These are phyloP conservation scores for Ammodytes dubius DNA, from an alignment of 2,113 vertebrate genomes.

Conservation along the genomic window DNA sequence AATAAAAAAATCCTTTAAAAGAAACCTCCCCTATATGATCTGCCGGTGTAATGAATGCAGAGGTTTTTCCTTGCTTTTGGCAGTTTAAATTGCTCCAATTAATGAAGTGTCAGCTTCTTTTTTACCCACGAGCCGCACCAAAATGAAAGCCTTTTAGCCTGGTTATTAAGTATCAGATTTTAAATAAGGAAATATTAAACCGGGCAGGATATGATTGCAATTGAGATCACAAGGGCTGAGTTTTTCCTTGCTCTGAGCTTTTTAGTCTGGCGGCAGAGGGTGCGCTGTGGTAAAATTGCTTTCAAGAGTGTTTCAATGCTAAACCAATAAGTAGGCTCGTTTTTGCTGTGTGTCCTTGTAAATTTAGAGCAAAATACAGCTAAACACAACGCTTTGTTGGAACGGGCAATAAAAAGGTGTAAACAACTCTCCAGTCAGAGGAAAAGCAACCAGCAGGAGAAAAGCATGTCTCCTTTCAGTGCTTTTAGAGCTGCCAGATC, in stretches of 20 bases:
- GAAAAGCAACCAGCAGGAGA: slow-evolving; percentile 32
- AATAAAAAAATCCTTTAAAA: too few species aligned
- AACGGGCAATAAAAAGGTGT: background rate
- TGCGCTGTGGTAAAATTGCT: background rate
- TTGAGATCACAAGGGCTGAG: slow-evolving; percentile 27
- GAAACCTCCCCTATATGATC: slow-evolving; percentile 18
- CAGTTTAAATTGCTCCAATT: slow-evolving; percentile 14
- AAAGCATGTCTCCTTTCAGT: slow-evolving; percentile 35
- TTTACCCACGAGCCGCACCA: slow-evolving; percentile 5
- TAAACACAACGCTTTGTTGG: slow-evolving; percentile 14
- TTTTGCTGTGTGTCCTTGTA: slow-evolving; percentile 31
- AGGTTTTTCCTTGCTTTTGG: slow-evolving; percentile 26
- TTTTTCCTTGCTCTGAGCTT: slow-evolving; percentile 21
- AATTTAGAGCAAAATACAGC: slow-evolving; percentile 37
- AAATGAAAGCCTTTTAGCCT: slow-evolving; percentile 18
- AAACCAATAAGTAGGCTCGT: slow-evolving; percentile 46
- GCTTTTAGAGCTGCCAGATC: slow-evolving; percentile 27
- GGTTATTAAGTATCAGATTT: slow-evolving; percentile 37
- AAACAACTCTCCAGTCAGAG: slow-evolving; percentile 25
- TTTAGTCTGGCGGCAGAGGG: slow-evolving; percentile 29
- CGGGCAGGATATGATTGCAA: slow-evolving; percentile 12
- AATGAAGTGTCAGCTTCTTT: slow-evolving; percentile 31
- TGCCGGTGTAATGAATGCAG: slow-evolving; percentile 7
- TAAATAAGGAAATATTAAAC: slow-evolving; percentile 8
- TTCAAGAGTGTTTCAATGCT: slow-evolving; percentile 33